These are phyloP conservation scores for Ovis canadensis DNA, from an alignment of 2,113 vertebrate species.

Conservation along the genomic window DNA sequence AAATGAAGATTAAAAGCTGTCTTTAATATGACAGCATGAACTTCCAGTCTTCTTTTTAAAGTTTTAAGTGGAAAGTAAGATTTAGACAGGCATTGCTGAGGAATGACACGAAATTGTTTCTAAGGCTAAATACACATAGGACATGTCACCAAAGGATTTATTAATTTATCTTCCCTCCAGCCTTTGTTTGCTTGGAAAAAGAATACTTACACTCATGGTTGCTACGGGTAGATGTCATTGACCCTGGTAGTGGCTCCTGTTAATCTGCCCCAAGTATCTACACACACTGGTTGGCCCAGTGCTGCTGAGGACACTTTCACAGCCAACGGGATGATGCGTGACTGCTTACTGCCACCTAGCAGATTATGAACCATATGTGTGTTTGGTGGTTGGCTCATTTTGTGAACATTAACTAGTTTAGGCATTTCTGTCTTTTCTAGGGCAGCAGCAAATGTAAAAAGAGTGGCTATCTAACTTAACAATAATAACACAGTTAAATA, in stretches of 20 bases:
- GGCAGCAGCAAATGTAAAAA: conserved; percentile 33
- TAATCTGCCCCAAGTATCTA: conserved; percentile 68
- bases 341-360: conserved; percentile 25
- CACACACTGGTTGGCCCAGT: conserved; percentile 41
- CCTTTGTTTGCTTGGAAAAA: conserved; percentile 48
- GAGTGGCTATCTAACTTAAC: conserved; percentile 32
- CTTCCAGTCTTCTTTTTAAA: conserved; percentile 53
- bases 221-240: conserved; percentile 63
- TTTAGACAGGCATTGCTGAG: conserved; percentile 57
- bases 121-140: conserved; percentile 48
- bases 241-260: conserved; percentile 60
- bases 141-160: conserved; percentile 54
- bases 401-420: background rate
- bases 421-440: conserved; percentile 36
- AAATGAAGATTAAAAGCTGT: conserved; percentile 26
- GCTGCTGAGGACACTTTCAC: conserved; percentile 51
- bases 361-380: background rate
- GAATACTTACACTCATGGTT: background rate
- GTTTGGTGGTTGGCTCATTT: conserved; percentile 39
- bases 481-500: conserved; percentile 46
- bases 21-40: conserved; percentile 45
- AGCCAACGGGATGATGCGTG: conserved; percentile 57
- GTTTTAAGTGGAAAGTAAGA: conserved; percentile 63
- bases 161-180: conserved; percentile 63
- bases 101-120: conserved; percentile 61